These are phyloP conservation scores for Actinemys pallida DNA, from an alignment of 2,113 vertebrate species.

Conservation along the genomic window DNA sequence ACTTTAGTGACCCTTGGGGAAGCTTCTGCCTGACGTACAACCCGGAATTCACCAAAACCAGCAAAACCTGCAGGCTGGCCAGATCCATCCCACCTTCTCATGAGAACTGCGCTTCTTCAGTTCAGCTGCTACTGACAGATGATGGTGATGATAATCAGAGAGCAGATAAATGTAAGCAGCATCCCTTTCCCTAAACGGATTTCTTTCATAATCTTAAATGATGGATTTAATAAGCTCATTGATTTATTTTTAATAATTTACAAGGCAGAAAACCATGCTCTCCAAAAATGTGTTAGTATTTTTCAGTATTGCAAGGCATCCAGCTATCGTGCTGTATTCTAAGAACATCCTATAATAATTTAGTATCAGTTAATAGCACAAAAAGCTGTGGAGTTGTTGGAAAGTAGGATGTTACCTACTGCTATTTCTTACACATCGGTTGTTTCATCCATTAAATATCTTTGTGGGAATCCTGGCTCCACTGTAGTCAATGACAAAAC, in stretches of 20 bases:
- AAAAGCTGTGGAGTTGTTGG: background rate
- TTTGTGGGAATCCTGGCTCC: background rate
- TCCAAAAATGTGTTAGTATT: background rate
- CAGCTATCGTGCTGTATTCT: background rate
- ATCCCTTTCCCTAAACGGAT: background rate
- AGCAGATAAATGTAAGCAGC: background rate
- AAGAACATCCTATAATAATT: background rate
- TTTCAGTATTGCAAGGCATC: background rate
- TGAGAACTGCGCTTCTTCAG: background rate
- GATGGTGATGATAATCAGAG: background rate
- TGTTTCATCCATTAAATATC: background rate
- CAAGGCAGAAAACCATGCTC: background rate
- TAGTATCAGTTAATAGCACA: background rate
- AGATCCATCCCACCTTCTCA: background rate
- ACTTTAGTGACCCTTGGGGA: background rate
- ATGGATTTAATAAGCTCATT: background rate
- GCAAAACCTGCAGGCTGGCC: background rate
- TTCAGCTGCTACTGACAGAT: background rate
- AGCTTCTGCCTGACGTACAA: background rate
- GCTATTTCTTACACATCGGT: background rate
- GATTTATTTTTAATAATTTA: background rate
- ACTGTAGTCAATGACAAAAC: background rate
- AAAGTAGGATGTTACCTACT: background rate
- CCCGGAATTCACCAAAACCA: background rate
- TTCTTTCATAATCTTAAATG: background rate